Base-by-base conservation (phyloP, 2,888 invertebrate species). In the Frankliniella intonsa region DNA sequence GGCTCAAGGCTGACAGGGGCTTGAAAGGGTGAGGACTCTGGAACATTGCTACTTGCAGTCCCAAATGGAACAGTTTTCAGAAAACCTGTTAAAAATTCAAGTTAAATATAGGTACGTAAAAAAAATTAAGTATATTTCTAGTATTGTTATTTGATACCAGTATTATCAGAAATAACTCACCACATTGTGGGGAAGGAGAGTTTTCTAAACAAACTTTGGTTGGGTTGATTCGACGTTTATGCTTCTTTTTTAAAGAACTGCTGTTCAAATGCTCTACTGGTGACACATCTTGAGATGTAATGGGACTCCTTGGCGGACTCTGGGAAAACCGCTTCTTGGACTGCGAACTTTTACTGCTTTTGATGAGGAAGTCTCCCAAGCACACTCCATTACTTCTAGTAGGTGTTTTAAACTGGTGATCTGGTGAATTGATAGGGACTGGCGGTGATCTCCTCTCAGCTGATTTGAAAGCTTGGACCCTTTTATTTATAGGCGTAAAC, bases 401-500 rank as follows among this genome's bases (percentile, higher is more conserved):
- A 22, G 25, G 69, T 25, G 69, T 76, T 25, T 76, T 76, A 76
- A 76, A 9, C 22, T 22, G 11, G 25, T 22, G 12, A 10, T 76
- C 69, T 76, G 69, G 69, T 10, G 69, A 76, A 22, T 76, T 76
- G n/a, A 22, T 12, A 25, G 22, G 22, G 22, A 76, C 25, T 76
- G 69, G 69, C 9, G 69, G n/a, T 10, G 69, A 76, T 22, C 25
- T 12, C 5, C 69, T 25, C 25, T 76, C 69, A 76, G 22, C 25
- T 76, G 69, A 76, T 76, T 76, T 76, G 69, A 76, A 76, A 22
- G 12, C 12, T 9, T 76, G 69, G 69, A 76, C 69, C 22, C 69
- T 22, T 76, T 25, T 76, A 76, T 25, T 76, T 9, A 25, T 76
- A 12, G 69, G 69, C 1, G 69, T 76, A 25, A 25, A 25, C 25